Conservation (phyloP, 2,113 vertebrate species). For the Pantherophis guttatus region DNA sequence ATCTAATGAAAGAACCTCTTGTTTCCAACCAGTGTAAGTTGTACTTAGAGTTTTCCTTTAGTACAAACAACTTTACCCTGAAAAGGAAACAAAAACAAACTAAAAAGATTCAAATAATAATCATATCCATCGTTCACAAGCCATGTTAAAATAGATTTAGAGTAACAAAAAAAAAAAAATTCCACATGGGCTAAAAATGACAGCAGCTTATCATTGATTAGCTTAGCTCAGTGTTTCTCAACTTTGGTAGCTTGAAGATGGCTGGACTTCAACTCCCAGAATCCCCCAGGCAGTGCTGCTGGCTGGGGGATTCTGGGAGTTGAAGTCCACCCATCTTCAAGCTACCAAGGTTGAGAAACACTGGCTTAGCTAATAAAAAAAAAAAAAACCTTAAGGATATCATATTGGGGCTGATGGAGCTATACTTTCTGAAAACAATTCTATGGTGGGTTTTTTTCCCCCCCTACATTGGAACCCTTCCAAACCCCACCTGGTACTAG, state of each 20-base stretch:
- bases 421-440: not conserved
- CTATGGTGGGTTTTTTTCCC: no score
- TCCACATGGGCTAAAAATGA: not conserved
- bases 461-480: no score
- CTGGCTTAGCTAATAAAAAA: no score
- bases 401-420: no score
- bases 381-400: no score
- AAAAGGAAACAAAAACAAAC: not conserved
- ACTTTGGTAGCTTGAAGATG: no score
- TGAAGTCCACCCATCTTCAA: no score
- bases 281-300: no score
- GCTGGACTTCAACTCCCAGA: no score
- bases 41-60: rapidly evolving
- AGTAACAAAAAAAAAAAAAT: not conserved
- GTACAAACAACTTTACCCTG: rapidly evolving
- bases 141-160: conserved; percentile 18
- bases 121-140: not conserved
- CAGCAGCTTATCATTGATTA: not conserved
- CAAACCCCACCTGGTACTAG: not conserved
- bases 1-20: not conserved
- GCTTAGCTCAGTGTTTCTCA: not conserved
- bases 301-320: no score
- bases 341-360: no score
- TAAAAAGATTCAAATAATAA: rapidly evolving
- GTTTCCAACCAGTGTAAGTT: not conserved